Evolutionary conservation across 2,113 vertebrate genomes (phyloP).

Genomic region (Upupa epops): DNA sequence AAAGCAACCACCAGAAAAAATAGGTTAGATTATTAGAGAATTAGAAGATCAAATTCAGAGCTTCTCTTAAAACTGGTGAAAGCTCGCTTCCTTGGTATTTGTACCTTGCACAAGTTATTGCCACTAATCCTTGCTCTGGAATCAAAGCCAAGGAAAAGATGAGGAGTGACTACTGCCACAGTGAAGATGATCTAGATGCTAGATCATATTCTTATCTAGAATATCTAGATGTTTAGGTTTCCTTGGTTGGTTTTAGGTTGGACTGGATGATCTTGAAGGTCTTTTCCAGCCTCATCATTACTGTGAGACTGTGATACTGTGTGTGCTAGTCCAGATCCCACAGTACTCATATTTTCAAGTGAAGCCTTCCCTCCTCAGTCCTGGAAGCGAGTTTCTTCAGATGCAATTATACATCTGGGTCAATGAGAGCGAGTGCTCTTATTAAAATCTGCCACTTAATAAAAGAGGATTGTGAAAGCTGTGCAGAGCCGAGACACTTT

Average conservation of each 20-base stretch:
- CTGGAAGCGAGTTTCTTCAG: background rate
- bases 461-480: background rate
- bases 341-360: background rate
- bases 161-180: background rate
- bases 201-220: too few relatives aligned
- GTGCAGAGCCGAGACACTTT: background rate
- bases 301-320: too few relatives aligned
- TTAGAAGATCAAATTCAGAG: background rate
- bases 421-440: background rate
- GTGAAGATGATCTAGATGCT: too few relatives aligned
- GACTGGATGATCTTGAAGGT: too few relatives aligned
- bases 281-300: too few relatives aligned
- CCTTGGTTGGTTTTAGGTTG: too few relatives aligned
- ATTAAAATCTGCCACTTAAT: slow-evolving; percentile 6
- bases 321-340: background rate
- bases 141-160: background rate
- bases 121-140: background rate
- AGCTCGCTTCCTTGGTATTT: background rate
- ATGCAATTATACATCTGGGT: background rate
- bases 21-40: too few relatives aligned
- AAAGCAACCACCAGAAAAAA: background rate
- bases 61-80: background rate
- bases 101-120: background rate
- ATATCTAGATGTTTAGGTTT: too few relatives aligned
- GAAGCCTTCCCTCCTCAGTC: background rate